These are phyloP conservation scores for Melanotaenia parkinsoni DNA, from an alignment of 2,797 vertebrate genomes.

Conservation along the genomic window DNA sequence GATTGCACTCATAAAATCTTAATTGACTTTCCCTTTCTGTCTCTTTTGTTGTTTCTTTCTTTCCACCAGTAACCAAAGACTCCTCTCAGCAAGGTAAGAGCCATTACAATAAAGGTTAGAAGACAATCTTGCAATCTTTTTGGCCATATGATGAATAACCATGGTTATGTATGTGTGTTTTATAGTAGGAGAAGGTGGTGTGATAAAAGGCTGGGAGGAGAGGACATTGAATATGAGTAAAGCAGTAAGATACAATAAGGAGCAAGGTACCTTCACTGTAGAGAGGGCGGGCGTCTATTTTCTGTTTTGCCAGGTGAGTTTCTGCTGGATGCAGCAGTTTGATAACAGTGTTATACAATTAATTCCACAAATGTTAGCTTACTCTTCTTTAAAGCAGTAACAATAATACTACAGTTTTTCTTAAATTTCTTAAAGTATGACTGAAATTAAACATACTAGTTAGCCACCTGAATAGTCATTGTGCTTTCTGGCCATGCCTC, in stretches of 20 bases:
- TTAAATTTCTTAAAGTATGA: background rate
- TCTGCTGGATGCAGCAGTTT: conserved; percentile 22
- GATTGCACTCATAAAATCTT: conserved; percentile 73
- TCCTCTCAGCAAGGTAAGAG: conserved; percentile 84
- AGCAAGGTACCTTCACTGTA: conserved; percentile 87
- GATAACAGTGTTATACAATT: background rate
- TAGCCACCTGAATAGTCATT: background rate
- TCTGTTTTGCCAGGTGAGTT: conserved; percentile 92
- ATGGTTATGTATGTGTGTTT: conserved; percentile 40
- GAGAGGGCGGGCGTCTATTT: conserved; percentile 89
- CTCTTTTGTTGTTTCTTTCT: conserved; percentile 51
- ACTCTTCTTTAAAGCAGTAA: background rate
- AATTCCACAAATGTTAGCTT: background rate
- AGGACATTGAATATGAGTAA: conserved; percentile 87
- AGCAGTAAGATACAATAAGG: conserved; percentile 87
- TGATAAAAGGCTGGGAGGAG: conserved; percentile 91
- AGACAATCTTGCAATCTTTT: conserved; percentile 26
- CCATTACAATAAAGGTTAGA: conserved; percentile 41
- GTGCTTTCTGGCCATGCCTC: background rate
- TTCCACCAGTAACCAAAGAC: conserved; percentile 81
- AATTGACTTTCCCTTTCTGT: conserved; percentile 69
- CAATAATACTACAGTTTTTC: background rate
- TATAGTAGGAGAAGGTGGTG: conserved; percentile 85
- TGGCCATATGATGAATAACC: conserved; percentile 34
- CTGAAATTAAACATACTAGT: background rate